Conservation (phyloP, 2,888 invertebrate genomes). For the Lasioglossum oenotherae region DNA sequence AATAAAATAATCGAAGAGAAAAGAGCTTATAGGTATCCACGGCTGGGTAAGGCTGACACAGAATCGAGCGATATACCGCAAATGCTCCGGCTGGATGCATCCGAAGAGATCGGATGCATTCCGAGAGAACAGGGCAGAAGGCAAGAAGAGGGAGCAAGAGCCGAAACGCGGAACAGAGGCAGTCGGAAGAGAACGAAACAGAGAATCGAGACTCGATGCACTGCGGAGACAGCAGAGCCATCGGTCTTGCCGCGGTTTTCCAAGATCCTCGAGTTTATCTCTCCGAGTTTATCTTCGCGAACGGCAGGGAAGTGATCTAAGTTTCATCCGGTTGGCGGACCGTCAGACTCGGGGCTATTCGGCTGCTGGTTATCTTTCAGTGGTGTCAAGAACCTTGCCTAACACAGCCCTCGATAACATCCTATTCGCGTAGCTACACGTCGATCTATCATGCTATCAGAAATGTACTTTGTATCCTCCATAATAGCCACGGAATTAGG, state of each 20-base stretch:
- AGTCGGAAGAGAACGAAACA: conserved; percentile 56
- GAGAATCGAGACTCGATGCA: conserved; percentile 70
- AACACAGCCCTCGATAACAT: conserved; percentile 67
- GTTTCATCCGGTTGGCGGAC: conserved; percentile 71
- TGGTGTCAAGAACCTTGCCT: conserved; percentile 72
- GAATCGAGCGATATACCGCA: conserved; percentile 59
- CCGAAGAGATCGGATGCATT: conserved; percentile 62
- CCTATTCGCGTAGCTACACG: conserved; percentile 62
- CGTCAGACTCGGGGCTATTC: conserved; percentile 67
- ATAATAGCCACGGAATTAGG: conserved; percentile 25
- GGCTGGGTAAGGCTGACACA: conserved; percentile 30
- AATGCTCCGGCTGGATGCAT: conserved; percentile 65
- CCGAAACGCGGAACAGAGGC: conserved; percentile 14
- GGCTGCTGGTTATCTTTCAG: conserved; percentile 71
- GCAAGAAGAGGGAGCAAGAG: conserved; percentile 23
- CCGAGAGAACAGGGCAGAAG: conserved; percentile 48
- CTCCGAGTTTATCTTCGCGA: conserved; percentile 73
- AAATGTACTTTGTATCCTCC: conserved; percentile 50
- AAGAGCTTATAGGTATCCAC: conserved; percentile 39
- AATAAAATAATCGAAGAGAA: conserved; percentile 34
- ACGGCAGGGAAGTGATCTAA: conserved; percentile 73
- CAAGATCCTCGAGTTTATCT: conserved; percentile 77
- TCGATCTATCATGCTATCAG: conserved; percentile 53
- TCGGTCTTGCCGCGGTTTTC: conserved; percentile 79
- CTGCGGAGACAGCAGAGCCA: conserved; percentile 73